Evolutionary conservation across 2,888 invertebrate species (phyloP).

Genomic region (Heliconius ethilla): DNA sequence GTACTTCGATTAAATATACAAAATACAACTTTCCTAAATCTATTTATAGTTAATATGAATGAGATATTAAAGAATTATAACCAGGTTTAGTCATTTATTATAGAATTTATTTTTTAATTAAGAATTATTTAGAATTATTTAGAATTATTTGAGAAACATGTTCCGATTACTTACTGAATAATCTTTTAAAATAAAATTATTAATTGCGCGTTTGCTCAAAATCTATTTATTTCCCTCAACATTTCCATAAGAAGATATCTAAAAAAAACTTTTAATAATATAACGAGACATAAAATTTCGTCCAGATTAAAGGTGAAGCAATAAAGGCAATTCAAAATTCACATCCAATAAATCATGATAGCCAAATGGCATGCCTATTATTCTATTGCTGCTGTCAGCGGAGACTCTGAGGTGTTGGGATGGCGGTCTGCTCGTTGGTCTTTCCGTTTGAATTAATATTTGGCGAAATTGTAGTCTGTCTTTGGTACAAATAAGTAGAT

Average conservation of each 20-base stretch:
- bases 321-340: conserved; percentile 26
- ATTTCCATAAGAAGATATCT: background rate
- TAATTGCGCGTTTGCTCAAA: too few relatives aligned
- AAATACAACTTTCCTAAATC: background rate
- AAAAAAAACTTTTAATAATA: background rate
- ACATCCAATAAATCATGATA: conserved; percentile 47
- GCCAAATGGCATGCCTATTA: conserved; percentile 64
- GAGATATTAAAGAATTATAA: background rate
- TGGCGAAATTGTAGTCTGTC: conserved; percentile 2
- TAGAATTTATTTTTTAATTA: background rate
- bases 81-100: background rate
- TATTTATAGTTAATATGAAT: too few relatives aligned
- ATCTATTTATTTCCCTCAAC: too few relatives aligned
- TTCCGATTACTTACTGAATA: too few relatives aligned
- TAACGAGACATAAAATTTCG: background rate
- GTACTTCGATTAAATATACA: background rate
- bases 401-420: conserved; percentile 36
- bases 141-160: too few relatives aligned
- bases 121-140: too few relatives aligned
- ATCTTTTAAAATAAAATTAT: too few relatives aligned
- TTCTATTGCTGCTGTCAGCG: conserved; percentile 57
- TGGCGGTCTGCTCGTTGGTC: conserved; percentile 29
- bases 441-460: conserved; percentile 34
- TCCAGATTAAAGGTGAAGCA: background rate
- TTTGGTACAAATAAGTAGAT: background rate